Base-by-base conservation (phyloP, 2,888 invertebrate species). In the Silvanus unidentatus region DNA sequence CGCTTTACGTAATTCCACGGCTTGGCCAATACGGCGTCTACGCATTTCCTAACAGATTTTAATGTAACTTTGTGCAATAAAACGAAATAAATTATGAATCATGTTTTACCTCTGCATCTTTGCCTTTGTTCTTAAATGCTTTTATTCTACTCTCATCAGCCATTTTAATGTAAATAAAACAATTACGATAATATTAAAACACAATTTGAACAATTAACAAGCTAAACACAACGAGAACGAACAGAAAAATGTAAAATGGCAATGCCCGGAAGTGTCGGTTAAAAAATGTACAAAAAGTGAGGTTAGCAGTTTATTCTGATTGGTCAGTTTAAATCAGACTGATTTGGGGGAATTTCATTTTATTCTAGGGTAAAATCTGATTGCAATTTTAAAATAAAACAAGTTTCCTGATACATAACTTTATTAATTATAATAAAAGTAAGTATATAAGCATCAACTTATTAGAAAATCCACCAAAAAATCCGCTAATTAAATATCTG, bases 1-100 rank as follows among this genome's bases (percentile, higher is more conserved):
- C 12, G 90, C 87, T 74, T 97, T 97, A 11, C 98, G 81, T 27
- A 99, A 76, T 56, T 96, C 91, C 2, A 98, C 84, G 2, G 88
- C 88, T 38, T 89, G 83, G 69, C 96, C 95, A 47, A 82, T 88
- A 44, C 98, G 80, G 53, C 94, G 84, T 52, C 93, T 81, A 39
- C 97, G 83, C 68, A 95, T 84, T 58, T 93, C 92, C 91, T 91
- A 50, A 45, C 27, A 14, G 12, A 9, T n/a, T 8, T 15, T 15
- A 16, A 13, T 3, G 9, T 16, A 9, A 37, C 9, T 6, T 15
- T n/a, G 16, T 15, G 15, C 10, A 15, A 15, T 12, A 12, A 16
- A 12, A n/a, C 9, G 37, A 15, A 32, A n/a, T n/a, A n/a, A n/a
- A n/a, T n/a, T 32, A 4, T 32, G 3, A 37, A 10, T 28, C 12